Base-by-base conservation (phyloP, 2,797 vertebrate genomes). In the Pipistrellus pygmaeus region DNA sequence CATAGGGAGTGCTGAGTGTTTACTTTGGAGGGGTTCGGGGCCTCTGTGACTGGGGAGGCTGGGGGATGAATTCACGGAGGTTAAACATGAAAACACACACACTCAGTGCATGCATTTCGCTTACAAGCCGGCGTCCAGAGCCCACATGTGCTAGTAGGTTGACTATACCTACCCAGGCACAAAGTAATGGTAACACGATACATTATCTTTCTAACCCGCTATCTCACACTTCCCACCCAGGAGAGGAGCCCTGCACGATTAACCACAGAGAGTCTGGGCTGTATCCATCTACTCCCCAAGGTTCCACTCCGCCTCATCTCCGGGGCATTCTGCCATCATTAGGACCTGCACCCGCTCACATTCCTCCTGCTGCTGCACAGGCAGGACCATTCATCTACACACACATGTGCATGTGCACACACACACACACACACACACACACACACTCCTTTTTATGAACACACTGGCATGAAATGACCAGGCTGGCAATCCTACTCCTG, bases 11-110 rank as follows among this genome's bases (percentile, higher is more conserved):
- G 95, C 94, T 78, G 95, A 96, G 88, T 96, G 90, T 98, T 97
- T 98, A 98, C 97, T 98, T 97, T 41, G 78, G 97, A 97, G 96
- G 96, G 96, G 95, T 96, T 97, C 97, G 96, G 95, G 95, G 89
- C 97, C 87, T 97, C 94, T 96, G 1, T 97, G 48, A 96, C 92
- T 77, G 21, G 82, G 77, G 57, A 93, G 95, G 27, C 23, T 69
- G 64, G 48, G 88, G 92, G 88, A 93, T 90, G 87, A 97, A 96
- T 95, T 83, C 46, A 46, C 60, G 64, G 95, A 88, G 95, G 93
- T 96, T 95, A 93, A 94, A 90, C 90, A 93, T 76, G 95, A 90
- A 97, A 94, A 95, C 72, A 81, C 38, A 95, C 38, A 95, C 38
- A 32, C 71, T 71, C 68, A 75, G 73, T 73, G 84, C 85, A 88